phyloP scores from a whole-genome alignment of 2,113 vertebrate genomes.

The Thamnophis sirtalis region DNA sequence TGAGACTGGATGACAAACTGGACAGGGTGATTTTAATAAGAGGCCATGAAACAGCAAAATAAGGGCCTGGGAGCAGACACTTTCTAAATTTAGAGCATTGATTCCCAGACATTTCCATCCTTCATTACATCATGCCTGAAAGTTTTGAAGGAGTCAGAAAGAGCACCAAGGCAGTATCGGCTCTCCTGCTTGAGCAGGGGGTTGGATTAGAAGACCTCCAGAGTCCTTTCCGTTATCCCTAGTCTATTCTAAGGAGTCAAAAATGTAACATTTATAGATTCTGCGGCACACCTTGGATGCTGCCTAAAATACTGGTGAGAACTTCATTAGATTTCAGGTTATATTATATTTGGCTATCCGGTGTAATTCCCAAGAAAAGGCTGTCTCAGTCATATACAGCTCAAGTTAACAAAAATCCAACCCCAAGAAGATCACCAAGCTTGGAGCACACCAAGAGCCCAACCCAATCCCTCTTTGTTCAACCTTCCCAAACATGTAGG shows the following conservation, averaged over 20 bases:
- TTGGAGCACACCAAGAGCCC: neutral
- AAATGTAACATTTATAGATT: neutral
- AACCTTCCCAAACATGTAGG: neutral
- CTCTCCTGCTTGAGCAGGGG: no score
- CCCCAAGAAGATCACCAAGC: neutral
- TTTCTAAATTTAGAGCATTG: neutral
- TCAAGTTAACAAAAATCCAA: neutral
- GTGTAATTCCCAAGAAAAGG: neutral
- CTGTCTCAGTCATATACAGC: neutral
- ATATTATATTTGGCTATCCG: neutral
- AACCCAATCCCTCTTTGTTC: neutral
- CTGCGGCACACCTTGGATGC: neutral
- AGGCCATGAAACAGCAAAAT: neutral
- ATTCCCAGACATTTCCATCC: neutral
- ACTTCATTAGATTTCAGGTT: neutral
- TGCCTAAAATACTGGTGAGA: neutral
- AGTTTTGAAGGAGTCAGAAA: neutral
- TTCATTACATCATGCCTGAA: neutral
- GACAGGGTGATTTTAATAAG: neutral
- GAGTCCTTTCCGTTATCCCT: no score
- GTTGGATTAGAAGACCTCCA: no score
- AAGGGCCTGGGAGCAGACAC: neutral
- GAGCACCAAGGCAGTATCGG: neutral
- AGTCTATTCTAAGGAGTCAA: neutral
- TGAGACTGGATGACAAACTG: neutral